These are phyloP conservation scores for Semotilus atromaculatus DNA, from an alignment of 2,797 vertebrate genomes.

Conservation along the genomic window DNA sequence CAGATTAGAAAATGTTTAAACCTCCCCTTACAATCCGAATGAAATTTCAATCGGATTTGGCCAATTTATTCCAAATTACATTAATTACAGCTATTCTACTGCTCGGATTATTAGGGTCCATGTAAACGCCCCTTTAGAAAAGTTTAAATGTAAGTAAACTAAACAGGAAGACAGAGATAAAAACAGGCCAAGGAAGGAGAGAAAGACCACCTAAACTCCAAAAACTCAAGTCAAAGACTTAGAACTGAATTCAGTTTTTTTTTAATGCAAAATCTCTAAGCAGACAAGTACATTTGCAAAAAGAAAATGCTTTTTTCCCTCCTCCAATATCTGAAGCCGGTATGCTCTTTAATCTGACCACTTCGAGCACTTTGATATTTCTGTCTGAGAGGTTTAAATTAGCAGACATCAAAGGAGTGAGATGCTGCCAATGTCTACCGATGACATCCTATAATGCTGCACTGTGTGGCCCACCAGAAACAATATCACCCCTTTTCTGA, in stretches of 20 bases:
- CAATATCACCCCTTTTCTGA: not conserved
- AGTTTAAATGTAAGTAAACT: not conserved
- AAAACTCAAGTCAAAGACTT: not conserved
- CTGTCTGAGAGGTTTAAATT: not conserved
- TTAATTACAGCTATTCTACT: no score
- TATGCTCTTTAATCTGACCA: not conserved
- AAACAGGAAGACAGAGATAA: not conserved
- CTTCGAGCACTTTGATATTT: not conserved
- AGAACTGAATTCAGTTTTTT: not conserved
- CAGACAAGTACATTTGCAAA: not conserved
- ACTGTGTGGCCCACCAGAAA: not conserved
- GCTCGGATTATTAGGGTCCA: not conserved
- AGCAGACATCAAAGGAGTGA: conserved; percentile 19
- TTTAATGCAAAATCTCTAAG: not conserved
- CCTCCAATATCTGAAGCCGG: not conserved
- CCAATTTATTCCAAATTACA: not conserved
- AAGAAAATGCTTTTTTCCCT: no score
- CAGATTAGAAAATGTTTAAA: not conserved
- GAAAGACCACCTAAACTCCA: not conserved
- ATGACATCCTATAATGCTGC: not conserved
- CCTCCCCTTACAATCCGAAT: not conserved
- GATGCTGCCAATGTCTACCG: not conserved
- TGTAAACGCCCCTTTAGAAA: not conserved
- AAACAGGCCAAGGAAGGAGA: not conserved
- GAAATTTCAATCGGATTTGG: no score